Conservation (phyloP, 2,888 invertebrate species). For the Empis stercorea region DNA sequence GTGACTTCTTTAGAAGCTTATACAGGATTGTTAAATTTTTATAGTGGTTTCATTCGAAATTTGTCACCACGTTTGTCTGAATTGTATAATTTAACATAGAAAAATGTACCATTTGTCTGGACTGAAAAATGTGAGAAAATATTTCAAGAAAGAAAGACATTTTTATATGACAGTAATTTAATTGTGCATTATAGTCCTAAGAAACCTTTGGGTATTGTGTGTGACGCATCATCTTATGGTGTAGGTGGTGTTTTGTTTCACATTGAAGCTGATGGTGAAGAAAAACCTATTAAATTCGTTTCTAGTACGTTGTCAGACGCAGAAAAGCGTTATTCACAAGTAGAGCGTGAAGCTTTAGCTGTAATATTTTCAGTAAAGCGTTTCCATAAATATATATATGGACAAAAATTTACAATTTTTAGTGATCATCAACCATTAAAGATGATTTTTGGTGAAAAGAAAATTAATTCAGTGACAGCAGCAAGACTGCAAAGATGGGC, state of each 20-base stretch:
- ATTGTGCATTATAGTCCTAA: slow-evolving; percentile 3
- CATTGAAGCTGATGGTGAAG: slow-evolving; percentile 1
- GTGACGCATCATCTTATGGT: slow-evolving; percentile 6
- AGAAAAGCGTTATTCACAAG: slow-evolving; percentile 3
- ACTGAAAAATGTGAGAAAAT: background rate
- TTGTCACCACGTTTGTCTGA: slow-evolving; percentile 2
- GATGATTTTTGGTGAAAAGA: slow-evolving; percentile 10
- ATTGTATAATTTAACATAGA: slow-evolving; percentile 2
- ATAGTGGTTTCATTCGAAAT: slow-evolving; percentile 8
- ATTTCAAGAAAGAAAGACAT: slow-evolving; percentile 3
- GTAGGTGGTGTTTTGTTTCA: slow-evolving; percentile 3
- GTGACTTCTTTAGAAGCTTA: slow-evolving; percentile 9
- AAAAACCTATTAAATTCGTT: slow-evolving; percentile 5
- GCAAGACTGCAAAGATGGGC: background rate
- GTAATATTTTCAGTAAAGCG: slow-evolving; percentile 2
- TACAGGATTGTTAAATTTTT: slow-evolving; percentile 11
- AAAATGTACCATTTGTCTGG: background rate
- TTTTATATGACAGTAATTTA: background rate
- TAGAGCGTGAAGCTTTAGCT: slow-evolving; percentile 3
- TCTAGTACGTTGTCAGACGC: slow-evolving; percentile 5
- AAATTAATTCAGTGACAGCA: background rate
- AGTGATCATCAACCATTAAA: slow-evolving; percentile 15
- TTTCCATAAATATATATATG: slow-evolving; percentile 22
- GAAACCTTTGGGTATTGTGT: slow-evolving; percentile 2
- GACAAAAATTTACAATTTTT: slow-evolving; percentile 15